A percentile compares a stretch with the other conserved stretches of the same genome.
phyloP scores from a whole-genome alignment of 2,888 invertebrate species.

The Chelonus formosanus region DNA sequence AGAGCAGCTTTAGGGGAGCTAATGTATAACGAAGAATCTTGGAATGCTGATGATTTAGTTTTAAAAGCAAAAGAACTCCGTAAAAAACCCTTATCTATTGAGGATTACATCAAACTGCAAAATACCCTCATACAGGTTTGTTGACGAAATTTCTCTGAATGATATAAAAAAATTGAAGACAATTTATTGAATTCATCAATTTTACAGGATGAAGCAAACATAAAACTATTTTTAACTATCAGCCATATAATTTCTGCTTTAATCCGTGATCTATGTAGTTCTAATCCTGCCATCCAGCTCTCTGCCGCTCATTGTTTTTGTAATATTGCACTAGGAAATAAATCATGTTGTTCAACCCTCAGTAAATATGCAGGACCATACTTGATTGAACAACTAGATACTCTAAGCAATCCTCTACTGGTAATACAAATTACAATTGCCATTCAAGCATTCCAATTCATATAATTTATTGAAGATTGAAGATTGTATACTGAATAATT shows the following conservation, averaged over 20 bases:
- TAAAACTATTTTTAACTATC: constrained; percentile 60
- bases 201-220: constrained; percentile 63
- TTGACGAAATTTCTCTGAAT: background rate
- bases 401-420: constrained; percentile 54
- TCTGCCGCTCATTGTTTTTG: constrained; percentile 69
- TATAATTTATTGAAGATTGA: background rate
- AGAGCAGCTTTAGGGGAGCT: constrained; percentile 46
- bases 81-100: constrained; percentile 47
- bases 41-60: constrained; percentile 44
- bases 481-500: background rate
- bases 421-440: constrained; percentile 39
- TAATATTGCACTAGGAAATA: constrained; percentile 68
- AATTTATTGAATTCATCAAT: background rate
- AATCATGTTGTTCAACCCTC: constrained; percentile 62
- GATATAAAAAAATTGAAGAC: too few relatives aligned
- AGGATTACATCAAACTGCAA: constrained; percentile 54
- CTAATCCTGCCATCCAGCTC: constrained; percentile 66
- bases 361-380: constrained; percentile 68
- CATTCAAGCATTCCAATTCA: background rate
- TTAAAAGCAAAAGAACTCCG: constrained; percentile 47
- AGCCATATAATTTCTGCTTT: constrained; percentile 66
- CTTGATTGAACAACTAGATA: constrained; percentile 62
- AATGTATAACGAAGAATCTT: constrained; percentile 32
- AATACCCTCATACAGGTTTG: constrained; percentile 58
- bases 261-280: constrained; percentile 67